Percentiles rank a stretch among this genome's conserved stretches.
Conservation (phyloP, 92 coral and sea anemone genomes). For the Zoanthus solanderi region DNA sequence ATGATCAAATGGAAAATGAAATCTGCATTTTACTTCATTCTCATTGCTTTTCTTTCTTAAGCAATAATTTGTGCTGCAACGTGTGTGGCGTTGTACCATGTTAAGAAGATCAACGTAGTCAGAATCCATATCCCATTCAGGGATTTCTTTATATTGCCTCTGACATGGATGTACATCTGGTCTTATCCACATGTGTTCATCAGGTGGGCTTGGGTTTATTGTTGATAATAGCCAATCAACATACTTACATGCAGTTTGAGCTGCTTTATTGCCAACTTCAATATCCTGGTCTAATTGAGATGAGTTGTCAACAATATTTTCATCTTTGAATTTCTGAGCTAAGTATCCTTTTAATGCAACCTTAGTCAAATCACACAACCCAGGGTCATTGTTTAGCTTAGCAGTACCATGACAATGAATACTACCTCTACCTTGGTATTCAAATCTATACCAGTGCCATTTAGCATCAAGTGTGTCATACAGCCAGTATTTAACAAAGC, state of each 20-base stretch:
- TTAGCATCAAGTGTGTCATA: constrained; percentile 67
- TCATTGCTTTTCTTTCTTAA: constrained; percentile 39
- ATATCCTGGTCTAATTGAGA: constrained; percentile 47
- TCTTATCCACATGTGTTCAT: constrained; percentile 64
- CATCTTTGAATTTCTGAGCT: constrained; percentile 17
- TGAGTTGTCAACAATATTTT: constrained; percentile 21
- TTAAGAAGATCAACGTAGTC: constrained; percentile 58
- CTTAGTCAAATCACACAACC: constrained; percentile 63
- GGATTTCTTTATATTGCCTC: not conserved
- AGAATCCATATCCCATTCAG: constrained; percentile 28
- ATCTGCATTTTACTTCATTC: constrained; percentile 54
- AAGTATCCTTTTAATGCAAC: constrained; percentile 66
- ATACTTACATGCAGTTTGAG: constrained; percentile 68
- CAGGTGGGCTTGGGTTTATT: constrained; percentile 73
- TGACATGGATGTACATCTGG: constrained; percentile 26
- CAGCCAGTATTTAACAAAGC: constrained; percentile 72
- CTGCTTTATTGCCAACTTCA: constrained; percentile 65
- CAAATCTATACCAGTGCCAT: constrained; percentile 81
- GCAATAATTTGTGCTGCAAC: constrained; percentile 51
- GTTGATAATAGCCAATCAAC: constrained; percentile 75
- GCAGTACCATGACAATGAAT: constrained; percentile 51
- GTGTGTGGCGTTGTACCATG: constrained; percentile 55
- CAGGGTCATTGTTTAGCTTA: constrained; percentile 71
- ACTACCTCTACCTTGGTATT: constrained; percentile 51
- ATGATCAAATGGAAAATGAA: constrained; percentile 55